phyloP scores from a whole-genome alignment of 1,140 invertebrate species.

The Oncopodura yosiiana region DNA sequence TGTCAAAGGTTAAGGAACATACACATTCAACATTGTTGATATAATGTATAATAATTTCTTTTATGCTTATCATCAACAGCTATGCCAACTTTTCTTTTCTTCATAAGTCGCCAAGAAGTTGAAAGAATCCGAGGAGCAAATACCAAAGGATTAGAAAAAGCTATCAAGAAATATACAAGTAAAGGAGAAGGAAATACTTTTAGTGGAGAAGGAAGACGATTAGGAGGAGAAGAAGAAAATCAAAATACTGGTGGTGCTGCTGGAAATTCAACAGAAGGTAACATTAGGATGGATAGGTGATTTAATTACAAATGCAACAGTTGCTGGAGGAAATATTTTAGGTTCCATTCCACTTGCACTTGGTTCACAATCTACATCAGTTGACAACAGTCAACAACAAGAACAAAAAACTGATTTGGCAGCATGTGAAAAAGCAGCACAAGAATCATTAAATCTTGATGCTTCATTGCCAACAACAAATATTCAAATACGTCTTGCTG shows the following conservation, averaged over 20 bases:
- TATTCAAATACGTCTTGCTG: conserved; percentile 80
- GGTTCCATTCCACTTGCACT: background rate
- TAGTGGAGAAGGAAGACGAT: background rate
- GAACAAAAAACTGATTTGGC: conserved; percentile 42
- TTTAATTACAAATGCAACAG: background rate
- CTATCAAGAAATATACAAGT: background rate
- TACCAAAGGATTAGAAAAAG: background rate
- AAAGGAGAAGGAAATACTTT: background rate
- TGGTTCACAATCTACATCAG: background rate
- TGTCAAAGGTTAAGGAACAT: no score
- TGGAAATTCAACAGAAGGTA: background rate
- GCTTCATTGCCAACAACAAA: conserved; percentile 62
- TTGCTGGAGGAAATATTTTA: background rate
- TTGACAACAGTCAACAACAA: background rate
- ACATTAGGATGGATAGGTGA: background rate
- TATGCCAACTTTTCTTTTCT: conserved; percentile 98
- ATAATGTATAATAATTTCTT: no score
- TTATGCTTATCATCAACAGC: no score
- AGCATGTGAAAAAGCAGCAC: conserved; percentile 53
- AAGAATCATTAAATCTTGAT: conserved; percentile 57
- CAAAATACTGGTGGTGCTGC: background rate
- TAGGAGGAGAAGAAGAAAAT: background rate
- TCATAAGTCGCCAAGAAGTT: conserved; percentile 73
- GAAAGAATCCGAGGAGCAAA: conserved; percentile 53
- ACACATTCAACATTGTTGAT: no score